Evolutionary conservation across 2,888 invertebrate genomes (phyloP).

Genomic region (Phoronis australis): DNA sequence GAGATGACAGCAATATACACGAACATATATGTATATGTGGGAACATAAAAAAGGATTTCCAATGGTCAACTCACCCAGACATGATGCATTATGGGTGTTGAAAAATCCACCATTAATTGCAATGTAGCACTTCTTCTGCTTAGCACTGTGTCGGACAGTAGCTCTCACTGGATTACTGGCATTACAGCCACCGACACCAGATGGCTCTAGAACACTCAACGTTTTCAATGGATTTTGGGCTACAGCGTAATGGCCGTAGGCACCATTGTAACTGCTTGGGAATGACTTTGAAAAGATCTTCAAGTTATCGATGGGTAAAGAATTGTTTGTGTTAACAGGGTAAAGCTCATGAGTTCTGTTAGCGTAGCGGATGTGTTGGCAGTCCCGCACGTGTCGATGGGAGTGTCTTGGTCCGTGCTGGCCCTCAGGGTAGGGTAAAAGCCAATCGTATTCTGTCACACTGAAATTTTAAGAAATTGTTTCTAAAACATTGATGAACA

Average conservation of each 20-base stretch:
- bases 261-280: background rate
- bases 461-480: too few relatives aligned
- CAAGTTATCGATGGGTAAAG: background rate
- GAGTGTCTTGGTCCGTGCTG: slow-evolving; percentile 25
- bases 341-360: slow-evolving; percentile 24
- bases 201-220: slow-evolving; percentile 47
- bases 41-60: too few relatives aligned
- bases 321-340: background rate
- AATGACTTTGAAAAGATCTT: background rate
- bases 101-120: slow-evolving; percentile 52
- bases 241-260: slow-evolving; percentile 20
- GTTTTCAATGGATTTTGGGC: slow-evolving; percentile 40
- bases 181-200: slow-evolving; percentile 34
- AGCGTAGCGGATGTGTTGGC: slow-evolving; percentile 33
- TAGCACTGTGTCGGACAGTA: slow-evolving; percentile 35
- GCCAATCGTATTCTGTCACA: too few relatives aligned
- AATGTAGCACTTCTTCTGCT: slow-evolving; percentile 34
- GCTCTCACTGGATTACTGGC: slow-evolving; percentile 18
- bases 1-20: too few relatives aligned
- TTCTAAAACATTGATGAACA: too few relatives aligned
- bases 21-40: too few relatives aligned
- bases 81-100: slow-evolving; percentile 40
- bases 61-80: slow-evolving; percentile 46
- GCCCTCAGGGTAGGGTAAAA: too few relatives aligned
- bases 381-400: slow-evolving; percentile 29